Evolutionary conservation across 1,140 invertebrate species (phyloP).

Genomic region (Drosophila virilis): DNA sequence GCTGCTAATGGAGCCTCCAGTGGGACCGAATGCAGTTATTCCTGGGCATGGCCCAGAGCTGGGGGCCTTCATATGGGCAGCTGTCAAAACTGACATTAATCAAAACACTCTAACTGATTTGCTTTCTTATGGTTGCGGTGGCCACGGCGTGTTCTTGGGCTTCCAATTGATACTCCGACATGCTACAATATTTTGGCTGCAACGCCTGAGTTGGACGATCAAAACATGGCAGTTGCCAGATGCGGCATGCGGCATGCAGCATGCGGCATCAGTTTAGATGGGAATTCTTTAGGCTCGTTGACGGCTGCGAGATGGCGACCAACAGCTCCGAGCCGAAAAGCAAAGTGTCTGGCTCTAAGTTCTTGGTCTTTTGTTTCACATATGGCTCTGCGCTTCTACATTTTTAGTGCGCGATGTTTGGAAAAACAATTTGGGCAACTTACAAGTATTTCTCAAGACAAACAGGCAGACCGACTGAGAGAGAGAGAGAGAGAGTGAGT

Average conservation of each 20-base stretch:
- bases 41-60: not conserved
- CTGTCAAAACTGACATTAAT: conserved; percentile 80
- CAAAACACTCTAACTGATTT: conserved; percentile 74
- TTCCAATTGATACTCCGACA: conserved; percentile 11
- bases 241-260: conserved; percentile 14
- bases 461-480: not conserved
- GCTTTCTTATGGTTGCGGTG: conserved; percentile 32
- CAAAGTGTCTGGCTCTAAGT: conserved; percentile 10
- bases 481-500: not conserved
- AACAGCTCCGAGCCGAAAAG: not conserved
- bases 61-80: conserved; percentile 47
- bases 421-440: conserved; percentile 50
- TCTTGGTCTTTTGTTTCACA: conserved; percentile 28
- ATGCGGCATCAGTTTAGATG: conserved; percentile 18
- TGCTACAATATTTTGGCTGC: conserved; percentile 12
- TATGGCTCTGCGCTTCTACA: conserved; percentile 33
- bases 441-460: conserved; percentile 23
- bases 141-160: not conserved
- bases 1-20: conserved; percentile 6
- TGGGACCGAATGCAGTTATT: not conserved
- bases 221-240: conserved; percentile 27
- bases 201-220: conserved; percentile 25
- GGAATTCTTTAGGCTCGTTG: conserved; percentile 15
- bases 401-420: conserved; percentile 30
- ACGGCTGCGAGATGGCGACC: conserved; percentile 3